Conservation (phyloP, 2,113 vertebrate genomes). For the Osmerus mordax region DNA sequence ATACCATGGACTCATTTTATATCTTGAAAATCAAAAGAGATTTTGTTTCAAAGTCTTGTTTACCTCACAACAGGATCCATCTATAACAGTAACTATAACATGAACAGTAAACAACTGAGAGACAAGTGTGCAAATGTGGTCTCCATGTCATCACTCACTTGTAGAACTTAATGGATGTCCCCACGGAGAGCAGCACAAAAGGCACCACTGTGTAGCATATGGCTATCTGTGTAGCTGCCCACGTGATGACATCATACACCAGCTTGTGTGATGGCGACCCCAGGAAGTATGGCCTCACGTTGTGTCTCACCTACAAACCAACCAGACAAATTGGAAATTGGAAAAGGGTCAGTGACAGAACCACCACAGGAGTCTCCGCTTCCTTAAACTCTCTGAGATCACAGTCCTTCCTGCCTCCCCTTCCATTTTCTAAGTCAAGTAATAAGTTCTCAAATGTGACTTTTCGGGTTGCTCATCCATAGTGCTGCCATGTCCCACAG, state of each 20-base stretch:
- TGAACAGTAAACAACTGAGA: too few species aligned
- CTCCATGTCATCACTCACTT: slow-evolving; percentile 65
- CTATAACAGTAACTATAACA: too few species aligned
- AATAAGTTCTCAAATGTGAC: background rate
- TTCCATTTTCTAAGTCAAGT: background rate
- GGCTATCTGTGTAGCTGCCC: slow-evolving; percentile 84
- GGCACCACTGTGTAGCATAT: slow-evolving; percentile 93
- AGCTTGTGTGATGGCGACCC: slow-evolving; percentile 76
- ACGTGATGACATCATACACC: slow-evolving; percentile 84
- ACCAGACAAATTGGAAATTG: background rate
- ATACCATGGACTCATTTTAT: too few species aligned
- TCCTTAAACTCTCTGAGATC: too few species aligned
- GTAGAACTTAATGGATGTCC: slow-evolving; percentile 85
- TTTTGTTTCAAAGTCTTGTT: too few species aligned
- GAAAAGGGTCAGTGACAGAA: background rate
- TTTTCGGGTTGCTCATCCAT: background rate
- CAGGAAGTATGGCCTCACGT: slow-evolving; percentile 82
- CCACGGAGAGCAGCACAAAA: slow-evolving; percentile 89
- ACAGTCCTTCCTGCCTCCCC: too few species aligned
- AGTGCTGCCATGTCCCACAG: background rate
- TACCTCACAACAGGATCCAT: too few species aligned
- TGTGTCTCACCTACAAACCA: slow-evolving; percentile 81
- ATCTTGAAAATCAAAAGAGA: too few species aligned
- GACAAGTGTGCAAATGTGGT: background rate
- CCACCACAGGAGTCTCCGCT: background rate